Conservation (phyloP, 2,113 vertebrate genomes). For the Chamaea fasciata region DNA sequence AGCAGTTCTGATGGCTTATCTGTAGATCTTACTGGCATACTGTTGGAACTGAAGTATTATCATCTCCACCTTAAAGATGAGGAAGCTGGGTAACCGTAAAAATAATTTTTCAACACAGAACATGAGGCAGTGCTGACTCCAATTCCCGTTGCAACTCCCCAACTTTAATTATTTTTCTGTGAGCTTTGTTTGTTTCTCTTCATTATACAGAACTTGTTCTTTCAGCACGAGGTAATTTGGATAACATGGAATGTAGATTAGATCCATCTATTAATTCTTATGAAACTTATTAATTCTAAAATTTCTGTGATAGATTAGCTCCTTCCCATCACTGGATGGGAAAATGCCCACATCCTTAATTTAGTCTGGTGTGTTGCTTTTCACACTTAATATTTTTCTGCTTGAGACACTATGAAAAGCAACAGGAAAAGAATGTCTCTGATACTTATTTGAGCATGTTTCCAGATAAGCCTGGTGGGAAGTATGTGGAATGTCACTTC, state of each 20-base stretch:
- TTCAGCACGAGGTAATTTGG: slow-evolving; percentile 57
- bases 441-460: not conserved
- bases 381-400: not conserved
- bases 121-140: not conserved
- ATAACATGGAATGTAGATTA: not conserved
- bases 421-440: not conserved
- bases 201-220: slow-evolving; percentile 22
- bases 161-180: slow-evolving; percentile 45
- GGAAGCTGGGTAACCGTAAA: slow-evolving; percentile 14
- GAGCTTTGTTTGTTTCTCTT: slow-evolving; percentile 17
- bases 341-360: not conserved
- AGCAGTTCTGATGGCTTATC: slow-evolving; percentile 33
- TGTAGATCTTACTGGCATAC: slow-evolving; percentile 20
- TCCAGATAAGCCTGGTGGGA: not conserved
- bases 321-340: not conserved
- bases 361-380: not conserved
- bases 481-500: not conserved
- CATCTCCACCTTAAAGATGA: slow-evolving; percentile 27
- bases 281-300: not conserved
- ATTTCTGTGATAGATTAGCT: not conserved
- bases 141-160: slow-evolving; percentile 11
- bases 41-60: slow-evolving; percentile 13
- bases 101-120: not conserved
- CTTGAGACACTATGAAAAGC: not conserved
- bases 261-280: slow-evolving; percentile 14